Conservation (phyloP, 2,797 vertebrate genomes). For the Eulemur albifrons region DNA sequence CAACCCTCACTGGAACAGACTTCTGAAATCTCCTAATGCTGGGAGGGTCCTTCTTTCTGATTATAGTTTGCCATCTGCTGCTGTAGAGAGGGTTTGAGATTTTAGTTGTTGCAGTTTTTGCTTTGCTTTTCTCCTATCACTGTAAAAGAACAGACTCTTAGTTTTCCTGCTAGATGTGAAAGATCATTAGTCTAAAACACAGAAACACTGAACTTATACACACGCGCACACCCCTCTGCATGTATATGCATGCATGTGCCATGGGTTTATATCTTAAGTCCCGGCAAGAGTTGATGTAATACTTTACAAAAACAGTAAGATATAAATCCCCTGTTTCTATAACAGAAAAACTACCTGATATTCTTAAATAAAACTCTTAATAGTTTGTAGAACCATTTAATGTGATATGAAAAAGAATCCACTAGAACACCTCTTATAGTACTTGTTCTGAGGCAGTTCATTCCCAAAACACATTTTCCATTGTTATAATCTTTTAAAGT, state of each 20-base stretch:
- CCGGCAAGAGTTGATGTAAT: background rate
- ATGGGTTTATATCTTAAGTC: background rate
- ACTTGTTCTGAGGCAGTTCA: constrained; percentile 27
- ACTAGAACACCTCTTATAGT: background rate
- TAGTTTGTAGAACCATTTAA: constrained; percentile 5
- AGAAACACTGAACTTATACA: background rate
- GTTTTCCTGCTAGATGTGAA: background rate
- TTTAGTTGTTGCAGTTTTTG: background rate
- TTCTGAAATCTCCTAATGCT: background rate
- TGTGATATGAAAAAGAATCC: background rate
- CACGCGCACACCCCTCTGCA: background rate
- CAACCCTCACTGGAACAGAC: background rate
- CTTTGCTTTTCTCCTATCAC: background rate
- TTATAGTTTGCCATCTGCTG: constrained; percentile 35
- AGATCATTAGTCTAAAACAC: background rate
- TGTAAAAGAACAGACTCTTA: background rate
- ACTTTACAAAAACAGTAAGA: constrained; percentile 1
- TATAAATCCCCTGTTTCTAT: background rate
- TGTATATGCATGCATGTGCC: background rate
- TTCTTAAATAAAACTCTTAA: background rate
- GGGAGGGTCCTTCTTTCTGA: background rate
- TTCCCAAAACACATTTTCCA: constrained; percentile 31
- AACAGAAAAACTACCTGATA: background rate
- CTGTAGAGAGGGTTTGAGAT: background rate
- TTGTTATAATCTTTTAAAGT: constrained; percentile 69